phyloP scores from a whole-genome alignment of 1,140 invertebrate species.

The Olivierus martensii region DNA sequence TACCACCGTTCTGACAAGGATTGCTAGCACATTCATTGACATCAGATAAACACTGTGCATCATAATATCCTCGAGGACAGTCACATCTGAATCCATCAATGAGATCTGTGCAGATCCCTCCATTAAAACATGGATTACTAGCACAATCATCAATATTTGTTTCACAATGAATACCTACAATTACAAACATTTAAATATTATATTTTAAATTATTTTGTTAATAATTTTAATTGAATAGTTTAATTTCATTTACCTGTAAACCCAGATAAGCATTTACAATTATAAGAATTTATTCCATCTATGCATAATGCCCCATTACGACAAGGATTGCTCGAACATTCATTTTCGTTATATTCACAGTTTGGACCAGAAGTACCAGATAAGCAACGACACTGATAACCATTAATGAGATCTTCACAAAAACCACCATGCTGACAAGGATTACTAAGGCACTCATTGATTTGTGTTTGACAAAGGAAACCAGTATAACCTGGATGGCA shows the following conservation, averaged over 20 bases:
- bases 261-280: conserved; percentile 77
- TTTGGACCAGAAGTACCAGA: conserved; percentile 54
- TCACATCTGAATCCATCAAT: conserved; percentile 75
- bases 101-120: conserved; percentile 67
- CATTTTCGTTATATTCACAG: conserved; percentile 73
- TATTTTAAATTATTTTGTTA: background rate
- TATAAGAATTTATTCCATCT: conserved; percentile 89
- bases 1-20: conserved; percentile 60
- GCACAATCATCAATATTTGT: conserved; percentile 48
- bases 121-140: conserved; percentile 76
- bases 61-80: conserved; percentile 78
- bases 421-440: conserved; percentile 35
- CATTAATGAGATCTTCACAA: conserved; percentile 50
- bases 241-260: conserved; percentile 44
- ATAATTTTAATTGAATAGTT: background rate
- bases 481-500: conserved; percentile 82
- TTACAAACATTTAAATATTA: conserved; percentile 41
- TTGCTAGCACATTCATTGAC: conserved; percentile 83
- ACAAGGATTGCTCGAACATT: conserved; percentile 66
- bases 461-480: conserved; percentile 69
- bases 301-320: conserved; percentile 76
- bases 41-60: conserved; percentile 73
- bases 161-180: conserved; percentile 56
- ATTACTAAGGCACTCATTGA: conserved; percentile 75
- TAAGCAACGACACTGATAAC: conserved; percentile 57